A percentile compares a stretch with the other conserved stretches of the same genome.
Evolutionary conservation across 1,140 invertebrate genomes (phyloP).

Genomic region (Diabrotica undecimpunctata): DNA sequence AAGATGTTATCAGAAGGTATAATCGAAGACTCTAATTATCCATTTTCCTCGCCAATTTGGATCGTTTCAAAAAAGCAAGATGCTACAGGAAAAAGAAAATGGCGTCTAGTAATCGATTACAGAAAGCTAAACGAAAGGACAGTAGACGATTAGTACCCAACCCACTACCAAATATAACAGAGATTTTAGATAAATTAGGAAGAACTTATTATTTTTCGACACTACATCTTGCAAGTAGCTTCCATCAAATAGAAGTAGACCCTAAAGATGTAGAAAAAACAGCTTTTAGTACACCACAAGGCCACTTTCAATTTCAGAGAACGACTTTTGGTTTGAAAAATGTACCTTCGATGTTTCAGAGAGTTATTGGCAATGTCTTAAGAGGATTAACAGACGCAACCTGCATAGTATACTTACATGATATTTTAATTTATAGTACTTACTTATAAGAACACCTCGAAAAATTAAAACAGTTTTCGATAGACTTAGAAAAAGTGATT

Average conservation of each 20-base stretch:
- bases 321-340: slow-evolving; percentile 45
- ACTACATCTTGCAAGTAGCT: slow-evolving; percentile 23
- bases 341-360: slow-evolving; percentile 35
- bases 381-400: slow-evolving; percentile 31
- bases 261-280: slow-evolving; percentile 33
- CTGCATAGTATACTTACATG: slow-evolving; percentile 41
- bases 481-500: not conserved
- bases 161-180: too few species aligned
- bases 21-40: not conserved
- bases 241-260: slow-evolving; percentile 36
- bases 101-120: too few species aligned
- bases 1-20: not conserved
- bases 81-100: too few species aligned
- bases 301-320: slow-evolving; percentile 40
- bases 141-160: too few species aligned
- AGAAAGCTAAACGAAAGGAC: too few species aligned
- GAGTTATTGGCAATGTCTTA: slow-evolving; percentile 43
- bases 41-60: too few species aligned
- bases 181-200: too few species aligned
- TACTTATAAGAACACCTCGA: not conserved
- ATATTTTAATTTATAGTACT: slow-evolving; percentile 4
- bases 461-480: not conserved
- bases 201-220: too few species aligned
- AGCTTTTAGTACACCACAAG: slow-evolving; percentile 34
- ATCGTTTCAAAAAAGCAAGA: not conserved